Conservation (phyloP, 2,797 vertebrate genomes). For the Pipistrellus pipistrellus region DNA sequence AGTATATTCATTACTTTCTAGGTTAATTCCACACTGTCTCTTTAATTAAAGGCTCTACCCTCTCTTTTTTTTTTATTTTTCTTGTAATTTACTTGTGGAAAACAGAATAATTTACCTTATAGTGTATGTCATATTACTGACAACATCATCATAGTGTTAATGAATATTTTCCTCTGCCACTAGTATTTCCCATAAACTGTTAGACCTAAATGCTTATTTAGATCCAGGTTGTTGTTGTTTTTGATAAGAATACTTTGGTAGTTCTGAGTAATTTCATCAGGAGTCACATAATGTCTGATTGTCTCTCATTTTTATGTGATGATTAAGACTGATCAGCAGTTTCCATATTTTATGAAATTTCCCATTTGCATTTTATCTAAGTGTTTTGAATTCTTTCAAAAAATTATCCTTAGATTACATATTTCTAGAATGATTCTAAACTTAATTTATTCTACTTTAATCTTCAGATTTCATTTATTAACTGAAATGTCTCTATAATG, state of each 20-base stretch:
- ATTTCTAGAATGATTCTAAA: neutral
- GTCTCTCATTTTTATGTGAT: neutral
- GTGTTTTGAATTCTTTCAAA: neutral
- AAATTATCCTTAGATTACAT: neutral
- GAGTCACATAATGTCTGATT: neutral
- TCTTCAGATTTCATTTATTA: neutral
- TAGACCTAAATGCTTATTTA: neutral
- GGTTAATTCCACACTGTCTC: neutral
- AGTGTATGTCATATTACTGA: neutral
- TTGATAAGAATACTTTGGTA: neutral
- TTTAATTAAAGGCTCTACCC: neutral
- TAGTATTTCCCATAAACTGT: neutral
- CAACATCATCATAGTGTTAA: neutral
- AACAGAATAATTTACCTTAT: neutral
- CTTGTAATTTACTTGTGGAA: neutral
- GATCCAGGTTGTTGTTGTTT: neutral
- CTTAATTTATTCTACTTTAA: neutral
- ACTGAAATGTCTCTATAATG: neutral
- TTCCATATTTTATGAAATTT: neutral
- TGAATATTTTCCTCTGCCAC: neutral
- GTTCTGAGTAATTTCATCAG: neutral
- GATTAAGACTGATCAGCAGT: neutral
- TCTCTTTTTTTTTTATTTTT: too few relatives aligned
- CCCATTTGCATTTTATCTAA: neutral
- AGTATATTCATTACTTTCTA: neutral